Evolutionary conservation across 2,888 invertebrate species (phyloP).

Genomic region (Bugula neritina): DNA sequence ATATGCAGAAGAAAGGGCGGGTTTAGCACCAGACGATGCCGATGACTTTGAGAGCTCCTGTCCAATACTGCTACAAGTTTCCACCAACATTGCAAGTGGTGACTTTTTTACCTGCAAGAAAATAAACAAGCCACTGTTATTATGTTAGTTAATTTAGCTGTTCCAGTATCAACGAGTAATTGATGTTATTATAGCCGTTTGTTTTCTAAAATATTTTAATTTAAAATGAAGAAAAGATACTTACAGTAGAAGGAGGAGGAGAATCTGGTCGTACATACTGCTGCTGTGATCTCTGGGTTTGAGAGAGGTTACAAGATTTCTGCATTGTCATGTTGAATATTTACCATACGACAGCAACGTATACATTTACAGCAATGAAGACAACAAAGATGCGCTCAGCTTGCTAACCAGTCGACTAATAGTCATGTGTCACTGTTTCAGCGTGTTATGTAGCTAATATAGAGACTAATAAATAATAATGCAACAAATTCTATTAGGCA

Average conservation of each 20-base stretch:
- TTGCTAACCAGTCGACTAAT: background rate
- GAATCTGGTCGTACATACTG: slow-evolving; percentile 23
- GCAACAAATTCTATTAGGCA: background rate
- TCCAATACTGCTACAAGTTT: slow-evolving; percentile 16
- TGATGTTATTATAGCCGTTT: no score
- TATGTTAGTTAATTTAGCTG: no score
- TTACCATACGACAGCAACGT: no score
- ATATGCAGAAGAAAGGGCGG: background rate
- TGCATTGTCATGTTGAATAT: slow-evolving; percentile 24
- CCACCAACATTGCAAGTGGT: slow-evolving; percentile 15
- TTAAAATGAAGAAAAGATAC: no score
- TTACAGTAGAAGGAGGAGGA: slow-evolving; percentile 6
- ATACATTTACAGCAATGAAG: background rate
- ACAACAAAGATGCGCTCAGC: background rate
- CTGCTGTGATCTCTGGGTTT: background rate
- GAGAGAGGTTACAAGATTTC: background rate
- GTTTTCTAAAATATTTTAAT: no score
- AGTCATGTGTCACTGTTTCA: background rate
- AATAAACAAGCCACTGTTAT: no score
- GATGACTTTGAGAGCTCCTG: slow-evolving; percentile 6
- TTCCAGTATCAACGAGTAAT: no score
- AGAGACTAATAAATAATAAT: background rate
- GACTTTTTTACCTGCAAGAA: slow-evolving; percentile 20
- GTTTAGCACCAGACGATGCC: background rate
- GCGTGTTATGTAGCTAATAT: background rate